Base-by-base conservation (phyloP, 2,113 vertebrate species). In the Oplegnathus fasciatus region DNA sequence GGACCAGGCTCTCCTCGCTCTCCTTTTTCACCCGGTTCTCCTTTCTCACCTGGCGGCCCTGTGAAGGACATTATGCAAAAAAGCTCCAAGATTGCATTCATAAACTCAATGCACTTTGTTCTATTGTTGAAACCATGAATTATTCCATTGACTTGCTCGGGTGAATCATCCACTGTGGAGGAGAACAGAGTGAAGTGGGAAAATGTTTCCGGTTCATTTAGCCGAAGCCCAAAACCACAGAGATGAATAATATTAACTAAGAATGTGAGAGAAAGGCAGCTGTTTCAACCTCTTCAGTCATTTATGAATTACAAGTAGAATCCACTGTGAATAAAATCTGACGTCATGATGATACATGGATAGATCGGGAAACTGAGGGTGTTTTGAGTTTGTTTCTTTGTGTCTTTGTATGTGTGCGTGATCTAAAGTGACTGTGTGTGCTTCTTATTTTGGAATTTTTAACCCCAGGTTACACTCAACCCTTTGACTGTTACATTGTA, bases 1-100 rank as follows among this genome's bases (percentile, higher is more conserved):
- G 95, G 93, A 52, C 98, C 98, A 46, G 96, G 94, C 67, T 97
- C 94, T 1, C 98, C 98, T 83, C 76, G 95, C 55, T 95, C 95
- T 52, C 96, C 96, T 66, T 76, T 73, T 67, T 92, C 92, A 24
- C 93, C 93, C 0, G 67, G 83, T 8, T 94, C 93, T 48, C 95
- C 95, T 65, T 82, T 95, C 48, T 96, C 95, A n/a, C 94, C 95
- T 44, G 90, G 48, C 10, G 81, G 90, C 34, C 94, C 94, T 94
- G 68, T 17, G 14, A 37, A 62, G 2, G 34, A 85, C 68, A 78
- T 66, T 2, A 40, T 70, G 58, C 13, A 44, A 65, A 65, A 46
- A 2, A 46, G 24, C 2, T 67, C 65, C 8, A 10, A n/a, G 20
- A 82, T 5, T 70, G 30, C 48, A 61, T 71, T 80, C 22, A 40